Evolutionary conservation across 2,797 vertebrate genomes (phyloP).

Genomic region (Ispidina lecontei): DNA sequence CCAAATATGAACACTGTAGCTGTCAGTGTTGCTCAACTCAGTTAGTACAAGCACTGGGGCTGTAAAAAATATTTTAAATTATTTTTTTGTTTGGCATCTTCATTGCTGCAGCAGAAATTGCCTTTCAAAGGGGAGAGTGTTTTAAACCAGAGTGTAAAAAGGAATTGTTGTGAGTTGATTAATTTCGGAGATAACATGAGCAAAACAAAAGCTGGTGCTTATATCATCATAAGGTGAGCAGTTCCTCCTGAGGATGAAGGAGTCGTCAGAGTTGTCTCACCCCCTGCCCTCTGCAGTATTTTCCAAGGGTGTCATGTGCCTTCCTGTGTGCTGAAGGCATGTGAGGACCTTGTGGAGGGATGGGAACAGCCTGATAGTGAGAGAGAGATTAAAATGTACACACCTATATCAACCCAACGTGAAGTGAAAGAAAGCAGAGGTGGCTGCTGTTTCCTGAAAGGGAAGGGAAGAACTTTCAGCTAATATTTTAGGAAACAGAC

Average conservation of each 20-base stretch:
- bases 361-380: background rate
- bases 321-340: background rate
- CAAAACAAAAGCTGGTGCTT: background rate
- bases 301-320: background rate
- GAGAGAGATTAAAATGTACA: background rate
- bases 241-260: background rate
- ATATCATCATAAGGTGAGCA: background rate
- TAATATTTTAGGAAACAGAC: background rate
- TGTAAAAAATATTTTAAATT: background rate
- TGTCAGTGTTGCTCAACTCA: slow-evolving; percentile 19
- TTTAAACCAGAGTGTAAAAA: background rate
- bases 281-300: background rate
- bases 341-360: background rate
- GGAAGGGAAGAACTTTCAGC: background rate
- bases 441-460: background rate
- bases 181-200: background rate
- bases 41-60: background rate
- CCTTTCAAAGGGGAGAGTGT: background rate
- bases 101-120: background rate
- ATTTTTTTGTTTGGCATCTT: background rate
- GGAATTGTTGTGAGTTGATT: background rate
- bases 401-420: background rate
- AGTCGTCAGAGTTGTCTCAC: background rate
- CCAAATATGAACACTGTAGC: background rate
- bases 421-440: background rate